Evolutionary conservation across 2,797 vertebrate genomes (phyloP), one percentile per base, ranked within the genome.

Genomic region (Leptatherina wallacei): DNA sequence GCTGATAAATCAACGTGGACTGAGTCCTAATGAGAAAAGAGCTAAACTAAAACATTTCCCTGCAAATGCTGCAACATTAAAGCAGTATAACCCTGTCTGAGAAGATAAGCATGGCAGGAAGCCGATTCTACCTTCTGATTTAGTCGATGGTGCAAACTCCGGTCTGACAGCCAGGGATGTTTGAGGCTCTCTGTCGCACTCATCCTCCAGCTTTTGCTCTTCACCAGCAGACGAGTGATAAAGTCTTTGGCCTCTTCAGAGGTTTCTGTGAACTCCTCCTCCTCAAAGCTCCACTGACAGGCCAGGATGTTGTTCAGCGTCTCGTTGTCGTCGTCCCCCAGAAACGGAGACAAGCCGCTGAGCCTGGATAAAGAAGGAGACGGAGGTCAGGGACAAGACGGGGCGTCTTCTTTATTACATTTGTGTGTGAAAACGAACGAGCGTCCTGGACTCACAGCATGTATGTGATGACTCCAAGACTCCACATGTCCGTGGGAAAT

Each of bases 401-500:
- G n/a, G 44, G 12, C 33, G 35, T 32, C 47, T 13, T 33, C 30
- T 51, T 0, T 42, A 18, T 13, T 14, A 54, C 49, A 4, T 32
- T 22, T 44, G 10, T 18, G 55, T n/a, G 57, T 65, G 32, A 61
- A 16, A 20, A n/a, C n/a, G n/a, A n/a, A n/a, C n/a, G 27, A 64
- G 44, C 44, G 9, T 32, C 13, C 18, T 30, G 12, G 20, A 94
- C 97, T 96, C 90, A 99, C 97, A 99, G 94, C 98, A 99, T 99
- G 77, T 98, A 99, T 4, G 96, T 92, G 47, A 99, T 99, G 85
- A 99, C 97, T 5, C 98, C 98, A 54, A 99, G 92, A 42, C 97
- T 99, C 98, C 98, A 99, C 97, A 99, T 98, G 90, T 99, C 98
- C 4, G 98, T 99, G 64, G 97, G 95, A 89, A 98, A 99, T 74